Evolutionary conservation across 2,888 invertebrate genomes (phyloP).

Genomic region (Deilephila elpenor): DNA sequence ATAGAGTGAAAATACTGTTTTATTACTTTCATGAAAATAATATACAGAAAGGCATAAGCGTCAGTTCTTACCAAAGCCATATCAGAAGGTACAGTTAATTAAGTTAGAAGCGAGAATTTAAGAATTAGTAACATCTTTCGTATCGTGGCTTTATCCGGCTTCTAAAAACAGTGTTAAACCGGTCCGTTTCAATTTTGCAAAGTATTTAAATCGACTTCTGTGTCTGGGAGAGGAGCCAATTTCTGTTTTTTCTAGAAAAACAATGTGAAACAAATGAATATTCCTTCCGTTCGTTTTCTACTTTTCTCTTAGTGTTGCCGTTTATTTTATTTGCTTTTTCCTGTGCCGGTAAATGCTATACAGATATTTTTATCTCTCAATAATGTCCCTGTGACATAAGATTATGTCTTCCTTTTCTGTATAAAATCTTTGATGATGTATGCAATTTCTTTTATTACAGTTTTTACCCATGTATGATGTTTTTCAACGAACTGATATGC

Average conservation of each 20-base stretch:
- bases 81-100: no score
- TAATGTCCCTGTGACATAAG: no score
- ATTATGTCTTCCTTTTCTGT: no score
- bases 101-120: neutral
- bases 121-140: neutral
- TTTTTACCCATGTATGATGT: no score
- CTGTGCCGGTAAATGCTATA: neutral
- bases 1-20: no score
- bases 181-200: conserved; percentile 1
- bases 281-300: neutral
- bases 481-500: no score
- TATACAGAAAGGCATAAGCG: no score
- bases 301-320: neutral
- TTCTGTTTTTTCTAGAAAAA: conserved; percentile 18
- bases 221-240: conserved; percentile 18
- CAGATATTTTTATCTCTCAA: neutral
- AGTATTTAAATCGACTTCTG: conserved; percentile 19
- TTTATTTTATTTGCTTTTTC: conserved; percentile 2
- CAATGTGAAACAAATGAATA: conserved; percentile 11
- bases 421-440: no score
- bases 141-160: neutral
- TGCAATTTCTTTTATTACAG: no score
- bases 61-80: no score
- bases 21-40: no score
- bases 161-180: conserved; percentile 8